These are phyloP conservation scores for Bubalus kerabau DNA, from an alignment of 2,113 vertebrate genomes.

Conservation along the genomic window DNA sequence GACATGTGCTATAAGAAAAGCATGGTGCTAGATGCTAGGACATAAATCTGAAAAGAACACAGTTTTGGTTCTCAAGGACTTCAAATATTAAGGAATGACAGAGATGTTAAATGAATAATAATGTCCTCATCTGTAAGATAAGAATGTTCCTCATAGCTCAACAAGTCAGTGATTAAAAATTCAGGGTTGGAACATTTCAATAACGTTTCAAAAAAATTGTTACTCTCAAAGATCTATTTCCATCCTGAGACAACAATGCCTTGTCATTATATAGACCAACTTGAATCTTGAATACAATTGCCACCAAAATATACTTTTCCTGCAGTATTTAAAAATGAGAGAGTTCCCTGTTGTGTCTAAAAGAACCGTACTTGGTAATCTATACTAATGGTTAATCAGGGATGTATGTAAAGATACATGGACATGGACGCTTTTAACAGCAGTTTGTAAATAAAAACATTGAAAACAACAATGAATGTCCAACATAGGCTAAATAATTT, in stretches of 20 bases:
- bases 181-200: not conserved
- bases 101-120: not conserved
- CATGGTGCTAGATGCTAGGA: not conserved
- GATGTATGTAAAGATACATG: not conserved
- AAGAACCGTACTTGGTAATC: not conserved
- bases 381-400: not conserved
- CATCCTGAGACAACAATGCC: not conserved
- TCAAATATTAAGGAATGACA: conserved; percentile 4
- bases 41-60: not conserved
- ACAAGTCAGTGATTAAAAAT: not conserved
- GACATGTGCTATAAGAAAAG: not conserved
- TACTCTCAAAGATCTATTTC: not conserved
- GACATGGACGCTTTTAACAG: not conserved
- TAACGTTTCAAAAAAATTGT: not conserved
- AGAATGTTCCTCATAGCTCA: not conserved
- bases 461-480: not conserved
- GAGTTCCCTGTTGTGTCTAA: not conserved
- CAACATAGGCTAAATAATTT: not conserved
- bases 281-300: not conserved
- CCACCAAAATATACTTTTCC: not conserved
- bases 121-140: not conserved
- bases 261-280: not conserved
- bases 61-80: not conserved
- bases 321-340: not conserved
- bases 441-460: conserved; percentile 7